Percentiles rank a stretch among this genome's conserved stretches.
Conservation (phyloP, 2,797 vertebrate species). For the Mus caroli region DNA sequence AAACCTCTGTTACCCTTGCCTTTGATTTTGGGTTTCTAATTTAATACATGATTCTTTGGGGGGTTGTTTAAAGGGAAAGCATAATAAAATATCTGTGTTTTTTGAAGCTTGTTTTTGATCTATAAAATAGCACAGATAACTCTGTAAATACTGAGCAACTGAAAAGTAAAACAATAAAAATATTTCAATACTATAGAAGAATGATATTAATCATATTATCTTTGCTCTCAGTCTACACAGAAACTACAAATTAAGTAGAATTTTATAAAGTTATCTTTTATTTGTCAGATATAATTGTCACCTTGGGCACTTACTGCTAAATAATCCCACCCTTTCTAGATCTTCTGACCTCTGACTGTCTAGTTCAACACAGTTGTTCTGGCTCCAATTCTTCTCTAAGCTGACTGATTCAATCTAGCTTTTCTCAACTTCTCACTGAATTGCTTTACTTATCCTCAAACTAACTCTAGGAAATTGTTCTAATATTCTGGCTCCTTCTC, state of each 20-base stretch:
- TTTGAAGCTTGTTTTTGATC: background rate
- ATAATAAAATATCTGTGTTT: background rate
- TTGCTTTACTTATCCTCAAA: background rate
- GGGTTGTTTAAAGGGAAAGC: background rate
- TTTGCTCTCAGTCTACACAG: background rate
- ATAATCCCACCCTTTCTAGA: background rate
- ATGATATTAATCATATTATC: background rate
- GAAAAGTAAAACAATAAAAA: background rate
- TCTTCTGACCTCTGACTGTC: background rate
- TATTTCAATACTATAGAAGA: background rate
- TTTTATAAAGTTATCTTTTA: background rate
- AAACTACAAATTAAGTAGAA: background rate
- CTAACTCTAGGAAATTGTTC: background rate
- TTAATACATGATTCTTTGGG: background rate
- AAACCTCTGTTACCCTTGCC: background rate
- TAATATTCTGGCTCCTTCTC: background rate
- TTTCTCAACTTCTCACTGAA: background rate
- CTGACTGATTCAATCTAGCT: background rate
- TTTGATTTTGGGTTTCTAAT: conserved; percentile 21
- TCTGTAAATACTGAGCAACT: background rate
- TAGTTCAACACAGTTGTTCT: background rate
- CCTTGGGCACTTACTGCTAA: background rate
- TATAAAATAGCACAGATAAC: background rate
- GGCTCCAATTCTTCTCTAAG: background rate
- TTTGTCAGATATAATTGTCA: background rate